Base-by-base conservation (phyloP, 2,888 invertebrate genomes). In the Polylopha cassiicola region DNA sequence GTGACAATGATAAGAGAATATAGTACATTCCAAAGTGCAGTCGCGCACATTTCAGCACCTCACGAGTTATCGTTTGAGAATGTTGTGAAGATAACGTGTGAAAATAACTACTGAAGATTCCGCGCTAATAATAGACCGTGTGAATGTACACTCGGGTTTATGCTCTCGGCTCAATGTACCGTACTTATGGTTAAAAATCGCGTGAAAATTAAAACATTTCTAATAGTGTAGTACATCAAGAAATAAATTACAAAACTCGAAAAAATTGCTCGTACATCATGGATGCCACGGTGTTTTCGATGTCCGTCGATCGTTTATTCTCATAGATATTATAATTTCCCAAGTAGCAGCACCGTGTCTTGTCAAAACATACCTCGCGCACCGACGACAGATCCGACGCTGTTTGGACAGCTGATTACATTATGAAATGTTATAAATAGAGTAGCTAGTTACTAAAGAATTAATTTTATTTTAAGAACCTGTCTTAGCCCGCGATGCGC, bases 401-500 rank as follows among this genome's bases (percentile, higher is more conserved):
- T 39, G 39, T 39, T 39, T 34, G 15, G 29, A 39, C 34, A 39
- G 34, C 34, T 30, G 39, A 39, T 34, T 41, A 30, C 18, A 30
- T 20, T n/a, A 30, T 15, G 10, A 32, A 20, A 30, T 16, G 16
- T 21, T 41, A 34, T 34, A 29, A 29, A 34, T 34, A 30, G 23
- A 20, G 6, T 24, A 14, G 16, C 18, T 13, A 36, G 36, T 36
- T 36, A 30, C 39, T 29, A 29, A 18, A 39, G 34, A 39, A 33
- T 39, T 29, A 39, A 18, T 23, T 34, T 34, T 39, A 39, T 39
- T 39, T 39, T 22, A 24, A 39, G 39, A 39, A n/a, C 29, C 24
- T 27, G 34, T 20, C 7, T 39, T 34, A 11, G 23, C 20, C 9
- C 23, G 20, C 26, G n/a, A n/a, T n/a, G 23, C 34, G 29, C 30